Base-by-base conservation (phyloP, 1,140 invertebrate species). In the Homarus americanus region DNA sequence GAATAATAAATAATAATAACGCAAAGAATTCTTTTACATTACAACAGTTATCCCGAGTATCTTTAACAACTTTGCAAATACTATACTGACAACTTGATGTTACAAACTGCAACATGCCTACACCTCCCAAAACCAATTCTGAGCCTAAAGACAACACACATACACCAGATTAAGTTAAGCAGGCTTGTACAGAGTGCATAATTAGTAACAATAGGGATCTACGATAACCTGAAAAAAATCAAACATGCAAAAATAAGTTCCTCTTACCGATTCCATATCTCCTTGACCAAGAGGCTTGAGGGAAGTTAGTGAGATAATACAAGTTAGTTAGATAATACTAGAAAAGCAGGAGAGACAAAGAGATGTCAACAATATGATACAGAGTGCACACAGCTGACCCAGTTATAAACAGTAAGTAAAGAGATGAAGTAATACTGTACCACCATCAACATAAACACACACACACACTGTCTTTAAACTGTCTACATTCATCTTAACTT, bases 211-310 rank as follows among this genome's bases (percentile, higher is more conserved):
- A n/a, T n/a, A n/a, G n/a, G 63, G 3, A 5, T 7, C 63, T 32
- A 69, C 32, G 28, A 69, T 38, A 7, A 49, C 34, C 28, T 40
- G 38, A 41, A 66, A 79, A 28, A 82, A 28, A 15, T 58, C 9
- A n/a, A 28, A 32, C 34, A 12, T n/a, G n/a, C 69, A 15, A 82
- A n/a, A 66, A 44, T 32, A 69, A 41, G 72, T 44, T 44, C 49
- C 4, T 76, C 91, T 92, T 92, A 92, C 91, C 91, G 91, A 92
- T 63, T 92, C 91, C 91, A 88, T 89, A 69, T 92, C 86, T 88
- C 91, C 91, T 83, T 88, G 86, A 85, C 80, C 91, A 28, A 92
- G 91, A 76, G 91, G 91, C 91, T 92, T 92, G 72, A 85, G 82
- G 79, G 58, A 72, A 85, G 66, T 80, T 80, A 72, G 80, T 7